phyloP scores from a whole-genome alignment of 2,113 vertebrate genomes.

The Siphamia tubifer region DNA sequence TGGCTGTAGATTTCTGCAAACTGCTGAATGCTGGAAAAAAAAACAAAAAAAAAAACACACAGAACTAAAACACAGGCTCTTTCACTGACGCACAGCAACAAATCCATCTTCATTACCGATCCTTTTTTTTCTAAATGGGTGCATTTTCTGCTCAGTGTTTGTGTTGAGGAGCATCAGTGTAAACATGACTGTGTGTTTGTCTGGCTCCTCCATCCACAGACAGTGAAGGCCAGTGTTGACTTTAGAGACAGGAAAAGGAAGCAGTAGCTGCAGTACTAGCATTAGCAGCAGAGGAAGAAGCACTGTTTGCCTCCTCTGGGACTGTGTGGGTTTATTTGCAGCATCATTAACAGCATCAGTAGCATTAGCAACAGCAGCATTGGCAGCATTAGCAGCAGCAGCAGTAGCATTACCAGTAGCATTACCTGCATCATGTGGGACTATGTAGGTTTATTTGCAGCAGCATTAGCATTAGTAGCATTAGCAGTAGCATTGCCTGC shows the following conservation, averaged over 20 bases:
- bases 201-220: background rate
- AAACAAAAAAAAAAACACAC: too few relatives aligned
- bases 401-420: too few relatives aligned
- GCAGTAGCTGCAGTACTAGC: too few relatives aligned
- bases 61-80: background rate
- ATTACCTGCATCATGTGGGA: background rate
- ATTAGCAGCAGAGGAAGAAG: too few relatives aligned
- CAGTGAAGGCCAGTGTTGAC: background rate
- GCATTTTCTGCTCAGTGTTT: background rate
- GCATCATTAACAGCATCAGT: too few relatives aligned
- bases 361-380: too few relatives aligned
- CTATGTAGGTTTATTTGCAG: slow-evolving; percentile 38
- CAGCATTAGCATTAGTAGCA: too few relatives aligned
- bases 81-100: background rate
- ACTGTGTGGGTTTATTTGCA: too few relatives aligned
- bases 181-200: background rate
- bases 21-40: slow-evolving; percentile 89
- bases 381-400: too few relatives aligned
- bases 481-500: too few relatives aligned
- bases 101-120: background rate
- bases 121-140: background rate
- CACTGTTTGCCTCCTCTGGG: too few relatives aligned
- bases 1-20: slow-evolving; percentile 93
- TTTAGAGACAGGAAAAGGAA: background rate
- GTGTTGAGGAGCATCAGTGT: background rate